Evolutionary conservation across 2,888 invertebrate species (phyloP), one percentile per base, ranked within the genome.

Genomic region (Dolichomitus sp.): DNA sequence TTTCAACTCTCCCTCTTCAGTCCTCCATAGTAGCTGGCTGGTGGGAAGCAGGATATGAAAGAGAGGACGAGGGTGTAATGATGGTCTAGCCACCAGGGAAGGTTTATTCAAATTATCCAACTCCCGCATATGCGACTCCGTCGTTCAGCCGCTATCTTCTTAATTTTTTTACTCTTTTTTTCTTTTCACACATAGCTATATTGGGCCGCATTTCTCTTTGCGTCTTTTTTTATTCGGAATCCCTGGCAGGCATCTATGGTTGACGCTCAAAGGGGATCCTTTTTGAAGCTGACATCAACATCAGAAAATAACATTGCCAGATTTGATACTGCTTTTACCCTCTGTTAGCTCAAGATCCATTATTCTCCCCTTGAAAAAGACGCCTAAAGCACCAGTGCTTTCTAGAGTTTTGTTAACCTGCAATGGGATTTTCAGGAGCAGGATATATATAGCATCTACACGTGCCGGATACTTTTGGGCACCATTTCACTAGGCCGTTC

Each of bases 41-140:
- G 14, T n/a, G 19, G 50, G 27, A 52, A 33, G 80, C 70, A 77
- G 76, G 65, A 76, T 75, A 76, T 70, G 54, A 45, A 57, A 40
- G 57, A 57, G 23, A 57, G 76, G 72, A 66, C 48, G 80, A 69
- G 40, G 84, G 86, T 83, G 84, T 72, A 69, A 80, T 82, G 86
- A 87, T 86, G 81, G 66, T 69, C 75, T 57, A 75, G 65, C 70
- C 80, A 76, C 75, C 23, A 33, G 70, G 63, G 65, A 83, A 85
- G 88, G 86, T 90, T 91, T 91, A 91, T 91, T 91, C 89, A 91
- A 90, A 91, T 90, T 85, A 85, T 78, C 75, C 84, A 75, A 75
- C 80, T 69, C 45, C 17, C 42, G 61, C 50, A 73, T 45, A 69
- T 72, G 45, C 61, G 50, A 52, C 75, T 81, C 40, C 79, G 37